Evolutionary conservation across 2,797 vertebrate species (phyloP), one percentile per base, ranked within the genome.

Genomic region (Alectoris magna): DNA sequence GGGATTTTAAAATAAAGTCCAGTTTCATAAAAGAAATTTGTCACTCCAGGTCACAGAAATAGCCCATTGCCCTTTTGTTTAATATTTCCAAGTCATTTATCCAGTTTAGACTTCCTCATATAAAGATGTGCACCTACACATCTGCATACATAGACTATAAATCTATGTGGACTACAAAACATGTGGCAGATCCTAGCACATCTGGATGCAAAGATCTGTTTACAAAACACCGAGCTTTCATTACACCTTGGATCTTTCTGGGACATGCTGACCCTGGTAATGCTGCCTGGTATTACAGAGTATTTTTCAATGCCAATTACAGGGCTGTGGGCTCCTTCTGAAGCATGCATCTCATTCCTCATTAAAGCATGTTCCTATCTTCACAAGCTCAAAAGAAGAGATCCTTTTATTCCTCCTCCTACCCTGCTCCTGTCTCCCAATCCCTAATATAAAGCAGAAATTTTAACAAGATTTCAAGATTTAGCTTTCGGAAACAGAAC

Each of bases 291-390:
- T 73, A 53, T 24, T 77, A 87, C 22, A 55, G 56, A 38, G 4
- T 38, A 82, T 93, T 72, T 69, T 62, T 85, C 76, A 90, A 27
- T 48, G 49, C 60, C 86, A 90, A 5, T 79, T 82, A 82, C 64
- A 72, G 29, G 75, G 39, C n/a, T 59, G n/a, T 8, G 17, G 34
- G 43, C 87, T 78, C 83, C 39, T 55, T 87, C 72, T 87, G 63
- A 93, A 94, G 79, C 39, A 43, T 29, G 31, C 49, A 87, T 60
- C 91, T 91, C 60, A 23, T 79, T 88, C 44, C 69, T 90, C 75
- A 90, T 88, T 91, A 90, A 85, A 93, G 41, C 16, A 36, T 18
- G n/a, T 68, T 87, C 69, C 79, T 79, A 75, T 83, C 68, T 91
- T 79, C 60, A 75, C 49, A 72, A 75, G 55, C 79, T 94, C 86